A percentile compares a stretch with the other conserved stretches of the same genome.
These are phyloP conservation scores for Castor canadensis DNA, from an alignment of 2,113 vertebrate species.

Conservation along the genomic window DNA sequence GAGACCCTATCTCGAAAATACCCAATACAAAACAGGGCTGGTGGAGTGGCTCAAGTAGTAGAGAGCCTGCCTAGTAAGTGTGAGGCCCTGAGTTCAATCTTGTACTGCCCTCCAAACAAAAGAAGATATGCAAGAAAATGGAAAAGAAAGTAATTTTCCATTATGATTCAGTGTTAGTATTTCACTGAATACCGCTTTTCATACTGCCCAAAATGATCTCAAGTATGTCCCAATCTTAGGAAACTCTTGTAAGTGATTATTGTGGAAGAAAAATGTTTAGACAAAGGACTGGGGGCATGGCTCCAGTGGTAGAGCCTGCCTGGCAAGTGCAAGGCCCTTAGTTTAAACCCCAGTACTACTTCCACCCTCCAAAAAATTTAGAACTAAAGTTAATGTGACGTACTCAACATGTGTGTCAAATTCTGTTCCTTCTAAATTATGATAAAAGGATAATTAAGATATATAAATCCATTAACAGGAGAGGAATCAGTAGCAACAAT, in stretches of 20 bases:
- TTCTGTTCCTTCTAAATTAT: conserved; percentile 50
- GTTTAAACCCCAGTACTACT: too few species aligned
- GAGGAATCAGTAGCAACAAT: not conserved
- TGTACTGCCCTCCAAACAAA: too few species aligned
- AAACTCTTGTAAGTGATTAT: conserved; percentile 41
- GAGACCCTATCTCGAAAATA: too few species aligned
- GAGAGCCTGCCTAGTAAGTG: too few species aligned
- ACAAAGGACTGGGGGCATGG: not conserved
- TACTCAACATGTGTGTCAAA: conserved; percentile 20
- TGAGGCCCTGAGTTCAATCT: too few species aligned
- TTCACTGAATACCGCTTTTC: not conserved
- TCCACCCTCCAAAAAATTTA: too few species aligned
- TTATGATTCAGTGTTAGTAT: conserved; percentile 13
- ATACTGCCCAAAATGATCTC: conserved; percentile 33
- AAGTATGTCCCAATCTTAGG: not conserved
- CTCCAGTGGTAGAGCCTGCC: too few species aligned
- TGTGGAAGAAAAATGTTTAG: too few species aligned
- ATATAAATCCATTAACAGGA: conserved; percentile 30
- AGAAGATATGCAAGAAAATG: conserved; percentile 35
- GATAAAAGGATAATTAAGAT: conserved; percentile 31
- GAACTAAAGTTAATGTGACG: conserved; percentile 26
- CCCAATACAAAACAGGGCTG: too few species aligned
- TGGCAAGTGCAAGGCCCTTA: too few species aligned
- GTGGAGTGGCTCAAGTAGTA: too few species aligned
- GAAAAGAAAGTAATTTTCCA: not conserved